phyloP scores from a whole-genome alignment of 2,888 invertebrate species.

The Lithophane leautieri region DNA sequence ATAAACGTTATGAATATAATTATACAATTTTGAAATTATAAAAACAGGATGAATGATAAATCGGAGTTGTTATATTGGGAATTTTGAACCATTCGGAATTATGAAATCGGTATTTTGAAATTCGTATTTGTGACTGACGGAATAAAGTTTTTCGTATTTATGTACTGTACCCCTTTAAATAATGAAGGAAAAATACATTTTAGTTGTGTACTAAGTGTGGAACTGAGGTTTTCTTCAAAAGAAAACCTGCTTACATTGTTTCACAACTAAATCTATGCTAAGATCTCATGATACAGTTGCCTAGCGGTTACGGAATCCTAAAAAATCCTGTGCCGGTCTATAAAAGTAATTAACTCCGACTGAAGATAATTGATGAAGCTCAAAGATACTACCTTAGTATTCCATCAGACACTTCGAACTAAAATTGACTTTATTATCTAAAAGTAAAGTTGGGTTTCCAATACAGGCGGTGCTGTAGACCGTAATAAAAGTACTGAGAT shows the following conservation, averaged over 20 bases:
- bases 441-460: slow-evolving; percentile 56
- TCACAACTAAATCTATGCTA: neutral
- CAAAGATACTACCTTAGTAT: slow-evolving; percentile 85
- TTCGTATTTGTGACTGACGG: too few relatives aligned
- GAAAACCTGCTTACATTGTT: slow-evolving; percentile 6
- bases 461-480: slow-evolving; percentile 53
- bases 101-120: too few relatives aligned
- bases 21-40: too few relatives aligned
- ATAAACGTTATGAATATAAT: too few relatives aligned
- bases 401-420: slow-evolving; percentile 41
- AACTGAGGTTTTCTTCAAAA: neutral
- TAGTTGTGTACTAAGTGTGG: too few relatives aligned
- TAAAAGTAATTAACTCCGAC: slow-evolving; percentile 90
- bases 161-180: neutral
- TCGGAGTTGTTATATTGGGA: too few relatives aligned
- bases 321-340: slow-evolving; percentile 81
- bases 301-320: slow-evolving; percentile 72
- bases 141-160: too few relatives aligned
- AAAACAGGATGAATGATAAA: too few relatives aligned
- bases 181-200: neutral
- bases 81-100: too few relatives aligned
- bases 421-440: slow-evolving; percentile 63
- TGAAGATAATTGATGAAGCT: slow-evolving; percentile 90
- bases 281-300: slow-evolving; percentile 41
- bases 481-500: slow-evolving; percentile 83